Evolutionary conservation across 2,797 vertebrate species (phyloP), one percentile per base, ranked within the genome.

Genomic region (Cynopterus sphinx): DNA sequence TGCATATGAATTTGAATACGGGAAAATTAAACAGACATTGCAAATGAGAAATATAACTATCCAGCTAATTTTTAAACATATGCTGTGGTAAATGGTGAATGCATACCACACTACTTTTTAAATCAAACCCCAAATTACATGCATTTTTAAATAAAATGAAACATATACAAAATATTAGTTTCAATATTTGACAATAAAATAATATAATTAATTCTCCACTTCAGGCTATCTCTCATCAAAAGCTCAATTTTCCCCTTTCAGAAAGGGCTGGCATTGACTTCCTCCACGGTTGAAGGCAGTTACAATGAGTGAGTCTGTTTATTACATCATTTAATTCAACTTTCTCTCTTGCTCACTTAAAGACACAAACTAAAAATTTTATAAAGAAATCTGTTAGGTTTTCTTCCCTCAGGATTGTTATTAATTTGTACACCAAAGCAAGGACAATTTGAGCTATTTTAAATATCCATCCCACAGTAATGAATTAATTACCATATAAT

Each of bases 401-500:
- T 84, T 67, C 84, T 92, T 91, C 81, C 85, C 82, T 93, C 41
- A 70, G 90, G 93, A 88, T 83, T 94, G 90, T 74, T 97, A 77
- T 95, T 96, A 97, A 96, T 93, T 96, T 95, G 74, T 57, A 87
- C 75, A 93, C n/a, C 73, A 93, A 97, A 96, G 87, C 82, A 93
- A 92, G 55, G 41, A 92, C 92, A 39, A 92, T 81, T 86, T 93
- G 93, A 96, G 88, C 92, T 95, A 91, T 97, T 97, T 96, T 93
- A 97, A 97, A 94, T 96, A 95, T 95, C 93, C 96, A 96, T 95
- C 74, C 68, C 88, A 74, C 92, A 95, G 39, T 95, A 92, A 95
- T 94, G 94, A 97, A 97, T 97, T 97, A 97, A 97, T 97, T 95
- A 97, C 65, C 93, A 91, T 95, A 81, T 87, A 97, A 96, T 95